Base-by-base conservation (phyloP, 1,140 invertebrate species). In the Drosophila rufa region DNA sequence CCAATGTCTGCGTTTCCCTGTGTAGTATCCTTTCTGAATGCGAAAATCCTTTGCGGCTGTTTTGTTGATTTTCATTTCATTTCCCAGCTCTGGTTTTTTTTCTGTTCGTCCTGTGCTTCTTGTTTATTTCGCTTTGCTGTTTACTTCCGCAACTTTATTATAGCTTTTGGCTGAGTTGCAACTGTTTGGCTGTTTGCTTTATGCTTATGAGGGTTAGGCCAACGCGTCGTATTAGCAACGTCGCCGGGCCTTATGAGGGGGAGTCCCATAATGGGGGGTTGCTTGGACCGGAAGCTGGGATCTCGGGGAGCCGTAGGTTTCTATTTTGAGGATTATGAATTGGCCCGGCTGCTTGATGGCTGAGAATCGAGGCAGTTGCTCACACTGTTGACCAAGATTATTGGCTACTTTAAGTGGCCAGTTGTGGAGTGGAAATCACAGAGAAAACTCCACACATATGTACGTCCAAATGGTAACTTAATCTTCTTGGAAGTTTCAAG, bases 121-220 rank as follows among this genome's bases (percentile, higher is more conserved):
- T 87, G 75, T 86, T 82, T 81, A 81, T 79, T 86, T 86, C 60
- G 79, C 53, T 86, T 65, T 80, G 85, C 80, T 89, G 80, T 90
- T 90, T 90, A 81, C 81, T 85, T 90, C 79, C 81, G 81, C 81
- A 85, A 90, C 75, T 90, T 85, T 90, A 90, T 90, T 90, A 90
- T 90, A 85, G 85, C 85, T 90, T 90, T 90, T 90, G 79, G 85
- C 79, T 82, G 85, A 79, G 85, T 82, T 82, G 81, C 81, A 76
- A 85, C 81, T 84, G 81, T 90, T 89, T 83, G 84, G 38, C 69
- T 89, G 78, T 89, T 90, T 90, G 75, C 81, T 70, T 48, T 75
- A 84, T 82, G 80, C 85, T 90, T 84, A 90, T 84, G 81, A 85
- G 85, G 85, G 81, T 76, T 65, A 64, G 76, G 36, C 83, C 76